These are phyloP conservation scores for Scrobipalpa costella DNA, from an alignment of 2,888 invertebrate species.

Conservation along the genomic window DNA sequence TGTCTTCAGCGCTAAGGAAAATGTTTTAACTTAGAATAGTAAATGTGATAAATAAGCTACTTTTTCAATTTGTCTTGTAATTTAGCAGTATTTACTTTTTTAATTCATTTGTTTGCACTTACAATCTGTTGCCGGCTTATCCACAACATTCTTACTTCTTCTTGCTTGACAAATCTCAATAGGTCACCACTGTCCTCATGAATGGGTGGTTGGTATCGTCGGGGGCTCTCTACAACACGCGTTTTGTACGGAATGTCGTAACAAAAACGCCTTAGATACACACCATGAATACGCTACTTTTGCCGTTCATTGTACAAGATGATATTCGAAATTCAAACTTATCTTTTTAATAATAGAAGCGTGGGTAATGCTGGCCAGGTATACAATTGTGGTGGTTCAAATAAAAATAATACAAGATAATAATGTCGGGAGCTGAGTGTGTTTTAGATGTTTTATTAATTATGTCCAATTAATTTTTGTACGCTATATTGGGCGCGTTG, in stretches of 20 bases:
- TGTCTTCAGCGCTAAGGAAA: too few species aligned
- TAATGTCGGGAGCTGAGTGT: conserved; percentile 69
- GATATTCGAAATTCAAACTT: conserved; percentile 42
- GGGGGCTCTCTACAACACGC: conserved; percentile 75
- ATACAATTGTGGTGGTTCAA: conserved; percentile 31
- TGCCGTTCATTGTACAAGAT: conserved; percentile 38
- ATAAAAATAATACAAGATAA: conserved; percentile 45
- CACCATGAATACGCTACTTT: conserved; percentile 63
- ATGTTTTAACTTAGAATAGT: too few species aligned
- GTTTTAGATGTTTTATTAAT: conserved; percentile 78
- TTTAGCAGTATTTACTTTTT: not conserved
- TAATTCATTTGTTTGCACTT: not conserved
- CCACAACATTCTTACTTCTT: conserved; percentile 54
- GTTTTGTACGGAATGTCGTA: conserved; percentile 80
- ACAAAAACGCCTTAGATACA: conserved; percentile 79
- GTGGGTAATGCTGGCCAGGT: not conserved
- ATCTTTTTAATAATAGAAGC: not conserved
- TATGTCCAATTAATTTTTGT: conserved; percentile 77
- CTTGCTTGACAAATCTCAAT: conserved; percentile 71
- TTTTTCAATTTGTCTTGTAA: too few species aligned
- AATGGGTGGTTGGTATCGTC: conserved; percentile 80
- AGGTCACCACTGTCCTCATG: conserved; percentile 79
- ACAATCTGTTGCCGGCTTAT: conserved; percentile 37
- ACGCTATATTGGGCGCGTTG: conserved; percentile 61
- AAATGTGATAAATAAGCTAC: too few species aligned